Evolutionary conservation across 2,888 invertebrate species (phyloP).

Genomic region (Meliscaeva auricollis): DNA sequence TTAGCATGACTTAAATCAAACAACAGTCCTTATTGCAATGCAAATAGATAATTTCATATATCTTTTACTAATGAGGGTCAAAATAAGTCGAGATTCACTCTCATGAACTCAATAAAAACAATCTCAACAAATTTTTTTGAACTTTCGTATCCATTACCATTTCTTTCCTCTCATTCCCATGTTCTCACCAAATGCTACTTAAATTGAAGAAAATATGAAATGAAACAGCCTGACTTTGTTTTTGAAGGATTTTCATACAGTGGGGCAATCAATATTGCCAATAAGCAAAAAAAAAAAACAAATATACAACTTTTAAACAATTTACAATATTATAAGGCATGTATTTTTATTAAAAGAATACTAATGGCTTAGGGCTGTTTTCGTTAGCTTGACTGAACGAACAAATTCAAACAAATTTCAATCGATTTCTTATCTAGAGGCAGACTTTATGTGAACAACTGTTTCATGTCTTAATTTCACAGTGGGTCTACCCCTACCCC

Average conservation of each 20-base stretch:
- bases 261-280: not conserved
- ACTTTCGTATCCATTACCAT: slow-evolving; percentile 8
- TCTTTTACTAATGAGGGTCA: not conserved
- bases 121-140: not conserved
- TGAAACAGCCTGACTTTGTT: slow-evolving; percentile 6
- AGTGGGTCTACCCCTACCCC: too few species aligned
- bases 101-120: slow-evolving; percentile 5
- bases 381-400: too few species aligned
- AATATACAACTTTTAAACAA: too few species aligned
- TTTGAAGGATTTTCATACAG: not conserved
- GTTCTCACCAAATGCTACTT: not conserved
- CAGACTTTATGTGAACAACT: too few species aligned
- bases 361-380: too few species aligned
- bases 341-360: too few species aligned
- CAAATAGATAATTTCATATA: not conserved
- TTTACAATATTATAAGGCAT: too few species aligned
- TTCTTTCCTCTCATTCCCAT: not conserved
- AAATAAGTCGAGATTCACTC: slow-evolving; percentile 6
- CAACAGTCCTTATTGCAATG: not conserved
- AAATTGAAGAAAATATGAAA: slow-evolving; percentile 2
- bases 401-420: too few species aligned
- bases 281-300: too few species aligned
- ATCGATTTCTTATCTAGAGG: too few species aligned
- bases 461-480: too few species aligned
- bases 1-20: not conserved